Base-by-base conservation (phyloP, 37 sponge, comb jelly and placozoan genomes). In the Sycon ciliatum region DNA sequence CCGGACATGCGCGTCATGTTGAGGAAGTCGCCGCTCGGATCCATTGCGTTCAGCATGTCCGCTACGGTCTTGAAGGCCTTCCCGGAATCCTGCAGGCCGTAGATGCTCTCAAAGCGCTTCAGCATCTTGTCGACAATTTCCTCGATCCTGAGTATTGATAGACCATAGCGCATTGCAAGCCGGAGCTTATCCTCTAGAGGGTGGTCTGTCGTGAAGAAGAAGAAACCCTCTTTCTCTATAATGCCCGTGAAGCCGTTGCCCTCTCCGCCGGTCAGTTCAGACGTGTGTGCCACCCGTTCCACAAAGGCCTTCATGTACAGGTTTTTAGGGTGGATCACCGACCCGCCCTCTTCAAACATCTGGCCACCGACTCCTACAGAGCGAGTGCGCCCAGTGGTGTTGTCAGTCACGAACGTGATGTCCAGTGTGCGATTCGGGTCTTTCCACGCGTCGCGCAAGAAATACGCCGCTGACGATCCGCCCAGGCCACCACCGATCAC, bases 11-110 rank as follows among this genome's bases (percentile, higher is more conserved):
- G 79, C 24, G 75, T 33, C 35, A 73, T 13, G 38, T 64, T 36
- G 5, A 64, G 49, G 32, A 73, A 63, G 0, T 79, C 83, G 3
- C 56, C 68, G 0, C 80, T 82, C 56, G n/a, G n/a, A n/a, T 82
- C 89, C 86, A 90, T 85, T 29, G 83, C 83, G 11, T 32, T 64
- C 68, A 92, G 78, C 83, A 92, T 76, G 22, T 87, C 88, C 30
- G 78, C 71, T 3, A 83, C 83, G 65, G 78, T 83, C 13, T 42
- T 57, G 73, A 77, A 92, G 23, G 86, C 38, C 27, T 64, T 60
- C 3, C 89, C 86, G 0, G 61, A 60, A 0, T 62, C 80, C 57
- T 92, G 93, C 18, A 79, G 36, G 32, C 36, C 36, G 69, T 92
- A 92, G 34, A 92, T 87, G 9, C 6, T 46, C 3, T 3, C 31